Conservation (phyloP, 37 sponge, comb jelly and placozoan genomes). For the Crambe crambe region DNA sequence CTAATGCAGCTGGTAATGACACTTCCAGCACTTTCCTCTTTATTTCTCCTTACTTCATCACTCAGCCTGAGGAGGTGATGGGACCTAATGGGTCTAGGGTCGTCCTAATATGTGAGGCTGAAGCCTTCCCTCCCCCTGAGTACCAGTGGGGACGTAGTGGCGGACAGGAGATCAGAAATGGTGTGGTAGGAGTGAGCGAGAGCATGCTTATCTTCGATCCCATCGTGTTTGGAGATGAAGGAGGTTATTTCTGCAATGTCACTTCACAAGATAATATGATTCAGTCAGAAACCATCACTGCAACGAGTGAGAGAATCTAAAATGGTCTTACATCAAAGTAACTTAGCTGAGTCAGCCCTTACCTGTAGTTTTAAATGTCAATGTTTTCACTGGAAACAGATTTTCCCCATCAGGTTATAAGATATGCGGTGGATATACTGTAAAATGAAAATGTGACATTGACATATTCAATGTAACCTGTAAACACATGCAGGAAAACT, state of each 20-base stretch:
- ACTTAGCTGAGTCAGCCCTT: too few relatives aligned
- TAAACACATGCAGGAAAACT: too few relatives aligned
- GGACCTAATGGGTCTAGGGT: constrained; percentile 8
- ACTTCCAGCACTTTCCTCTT: constrained; percentile 18
- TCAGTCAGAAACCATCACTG: not conserved
- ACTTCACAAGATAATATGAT: not conserved
- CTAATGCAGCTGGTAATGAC: constrained; percentile 50
- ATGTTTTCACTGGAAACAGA: too few relatives aligned
- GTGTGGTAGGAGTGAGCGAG: not conserved
- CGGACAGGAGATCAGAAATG: not conserved
- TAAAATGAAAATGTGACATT: too few relatives aligned
- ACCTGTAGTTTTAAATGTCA: too few relatives aligned
- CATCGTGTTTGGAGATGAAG: constrained; percentile 37
- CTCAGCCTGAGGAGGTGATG: constrained; percentile 7
- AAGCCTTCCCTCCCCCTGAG: constrained; percentile 40
- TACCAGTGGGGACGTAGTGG: constrained; percentile 15
- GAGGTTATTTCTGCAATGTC: constrained; percentile 11
- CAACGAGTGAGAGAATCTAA: not conserved
- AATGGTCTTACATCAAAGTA: too few relatives aligned
- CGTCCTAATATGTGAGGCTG: constrained; percentile 43
- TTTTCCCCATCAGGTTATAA: too few relatives aligned
- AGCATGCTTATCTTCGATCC: not conserved
- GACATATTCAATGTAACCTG: too few relatives aligned
- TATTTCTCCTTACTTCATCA: constrained; percentile 21
- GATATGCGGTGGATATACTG: too few relatives aligned